phyloP scores from a whole-genome alignment of 2,797 vertebrate genomes.

The Trichosurus vulpecula region DNA sequence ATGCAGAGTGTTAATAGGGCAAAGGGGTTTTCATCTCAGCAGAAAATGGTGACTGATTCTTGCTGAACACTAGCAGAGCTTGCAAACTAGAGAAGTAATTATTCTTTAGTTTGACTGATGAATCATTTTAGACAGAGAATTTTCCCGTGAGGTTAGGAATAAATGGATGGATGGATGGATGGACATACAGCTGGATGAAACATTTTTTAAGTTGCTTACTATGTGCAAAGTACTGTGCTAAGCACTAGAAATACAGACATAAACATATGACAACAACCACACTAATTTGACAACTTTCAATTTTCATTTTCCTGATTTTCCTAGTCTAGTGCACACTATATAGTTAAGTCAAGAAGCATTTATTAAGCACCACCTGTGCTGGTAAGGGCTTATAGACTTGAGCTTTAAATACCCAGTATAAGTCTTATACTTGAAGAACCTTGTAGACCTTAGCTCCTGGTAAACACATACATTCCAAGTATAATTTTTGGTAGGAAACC shows the following conservation, averaged over 20 bases:
- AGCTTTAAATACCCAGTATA: not conserved
- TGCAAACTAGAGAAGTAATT: not conserved
- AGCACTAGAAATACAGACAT: not conserved
- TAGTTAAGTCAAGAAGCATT: not conserved
- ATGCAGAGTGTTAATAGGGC: not conserved
- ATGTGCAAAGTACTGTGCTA: not conserved
- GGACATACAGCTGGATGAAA: not conserved
- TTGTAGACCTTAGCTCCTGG: not conserved
- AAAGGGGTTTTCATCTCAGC: not conserved
- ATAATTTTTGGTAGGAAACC: not conserved
- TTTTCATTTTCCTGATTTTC: not conserved
- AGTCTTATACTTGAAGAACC: conserved; percentile 15
- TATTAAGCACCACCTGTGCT: not conserved
- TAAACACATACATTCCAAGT: not conserved
- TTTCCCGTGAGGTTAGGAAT: not conserved
- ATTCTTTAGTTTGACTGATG: no score
- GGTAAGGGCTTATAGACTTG: not conserved
- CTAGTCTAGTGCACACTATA: not conserved
- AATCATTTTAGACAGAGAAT: not conserved
- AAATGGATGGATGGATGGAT: not conserved
- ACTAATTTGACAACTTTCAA: not conserved
- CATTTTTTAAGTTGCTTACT: not conserved
- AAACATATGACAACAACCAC: not conserved
- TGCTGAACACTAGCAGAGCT: not conserved
- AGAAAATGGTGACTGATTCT: not conserved